Conservation (phyloP, 1,140 invertebrate genomes). For the Leguminivora glycinivorella region DNA sequence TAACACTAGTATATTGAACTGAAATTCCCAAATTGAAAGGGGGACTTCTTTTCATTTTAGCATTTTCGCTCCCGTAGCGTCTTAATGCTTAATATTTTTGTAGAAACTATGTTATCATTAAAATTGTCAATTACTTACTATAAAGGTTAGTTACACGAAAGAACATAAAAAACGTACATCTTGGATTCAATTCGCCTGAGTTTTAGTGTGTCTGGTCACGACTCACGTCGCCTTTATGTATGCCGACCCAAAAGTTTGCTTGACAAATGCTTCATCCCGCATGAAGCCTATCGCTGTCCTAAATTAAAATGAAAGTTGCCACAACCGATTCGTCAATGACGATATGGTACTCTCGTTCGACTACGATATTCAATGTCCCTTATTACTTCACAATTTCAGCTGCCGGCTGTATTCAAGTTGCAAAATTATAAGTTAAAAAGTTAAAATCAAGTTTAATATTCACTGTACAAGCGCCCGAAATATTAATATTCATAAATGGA, state of each 20-base stretch:
- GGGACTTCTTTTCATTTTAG: no score
- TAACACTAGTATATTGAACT: no score
- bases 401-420: not conserved
- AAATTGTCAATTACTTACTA: not conserved
- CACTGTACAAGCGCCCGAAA: not conserved
- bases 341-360: not conserved
- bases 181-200: not conserved
- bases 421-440: constrained; percentile 19
- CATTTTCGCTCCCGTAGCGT: no score
- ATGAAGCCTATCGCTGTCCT: constrained; percentile 14
- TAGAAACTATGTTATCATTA: no score
- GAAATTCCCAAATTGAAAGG: no score
- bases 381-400: not conserved
- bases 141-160: not conserved
- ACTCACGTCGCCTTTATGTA: constrained; percentile 14
- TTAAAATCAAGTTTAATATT: constrained; percentile 19
- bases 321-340: not conserved
- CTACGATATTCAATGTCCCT: not conserved
- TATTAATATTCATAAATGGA: constrained; percentile 22
- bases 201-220: constrained; percentile 10
- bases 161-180: not conserved
- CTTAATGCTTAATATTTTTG: no score
- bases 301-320: constrained; percentile 5
- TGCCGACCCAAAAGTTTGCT: constrained; percentile 23
- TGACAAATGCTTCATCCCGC: constrained; percentile 25